These are phyloP conservation scores for Phalangium opilio DNA, from an alignment of 2,888 invertebrate genomes.

Conservation along the genomic window DNA sequence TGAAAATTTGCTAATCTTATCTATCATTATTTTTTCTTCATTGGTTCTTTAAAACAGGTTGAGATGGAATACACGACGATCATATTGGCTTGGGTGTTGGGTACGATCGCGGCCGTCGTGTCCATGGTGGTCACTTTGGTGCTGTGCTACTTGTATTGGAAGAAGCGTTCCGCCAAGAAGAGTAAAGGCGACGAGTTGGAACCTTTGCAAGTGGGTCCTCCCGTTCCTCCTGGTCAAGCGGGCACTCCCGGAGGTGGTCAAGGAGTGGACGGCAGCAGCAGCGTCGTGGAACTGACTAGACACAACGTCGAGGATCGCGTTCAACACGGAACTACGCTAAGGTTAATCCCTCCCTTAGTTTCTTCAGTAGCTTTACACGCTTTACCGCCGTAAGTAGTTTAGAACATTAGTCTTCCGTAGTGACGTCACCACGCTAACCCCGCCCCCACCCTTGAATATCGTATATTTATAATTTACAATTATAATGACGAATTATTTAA, in stretches of 20 bases:
- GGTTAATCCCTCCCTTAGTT: constrained; percentile 24
- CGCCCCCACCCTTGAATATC: too few species aligned
- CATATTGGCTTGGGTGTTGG: constrained; percentile 16
- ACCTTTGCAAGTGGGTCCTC: constrained; percentile 39
- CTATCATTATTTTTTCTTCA: too few species aligned
- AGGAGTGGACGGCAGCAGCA: constrained; percentile 24
- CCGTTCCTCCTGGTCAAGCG: constrained; percentile 29
- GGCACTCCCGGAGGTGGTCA: constrained; percentile 13
- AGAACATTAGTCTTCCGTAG: too few species aligned
- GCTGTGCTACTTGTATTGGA: constrained; percentile 37
- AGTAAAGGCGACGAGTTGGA: constrained; percentile 38
- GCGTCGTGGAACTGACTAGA: constrained; percentile 28
- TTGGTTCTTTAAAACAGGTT: too few species aligned
- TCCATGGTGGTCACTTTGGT: constrained; percentile 22
- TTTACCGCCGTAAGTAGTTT: too few species aligned
- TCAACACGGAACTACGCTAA: constrained; percentile 54
- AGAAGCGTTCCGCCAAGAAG: constrained; percentile 41
- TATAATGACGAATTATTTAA: too few species aligned
- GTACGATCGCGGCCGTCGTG: constrained; percentile 16
- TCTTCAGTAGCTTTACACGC: neutral
- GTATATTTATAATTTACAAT: too few species aligned
- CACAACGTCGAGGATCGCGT: constrained; percentile 42
- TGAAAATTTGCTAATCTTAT: too few species aligned
- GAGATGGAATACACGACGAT: neutral
- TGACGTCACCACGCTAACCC: too few species aligned